These are phyloP conservation scores for Drosophila prostipennis DNA, from an alignment of 2,888 invertebrate species.

Conservation along the genomic window DNA sequence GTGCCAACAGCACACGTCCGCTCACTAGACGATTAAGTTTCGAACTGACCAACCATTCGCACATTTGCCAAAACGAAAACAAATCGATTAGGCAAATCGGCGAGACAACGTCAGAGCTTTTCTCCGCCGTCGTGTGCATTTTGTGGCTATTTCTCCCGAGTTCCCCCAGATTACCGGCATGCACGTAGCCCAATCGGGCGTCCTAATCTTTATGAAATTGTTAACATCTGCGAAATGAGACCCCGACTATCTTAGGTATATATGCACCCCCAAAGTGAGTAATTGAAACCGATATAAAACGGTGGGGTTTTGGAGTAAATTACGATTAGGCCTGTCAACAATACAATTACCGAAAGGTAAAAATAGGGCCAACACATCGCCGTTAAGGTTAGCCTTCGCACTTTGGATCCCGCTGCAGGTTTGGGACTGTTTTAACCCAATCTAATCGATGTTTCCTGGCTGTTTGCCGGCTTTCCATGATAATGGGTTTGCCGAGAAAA, in stretches of 20 bases:
- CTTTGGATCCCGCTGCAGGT: constrained; percentile 26
- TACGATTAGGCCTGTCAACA: constrained; percentile 16
- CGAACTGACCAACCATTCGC: constrained; percentile 66
- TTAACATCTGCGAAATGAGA: constrained; percentile 23
- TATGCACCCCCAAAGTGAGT: not conserved
- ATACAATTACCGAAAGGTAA: constrained; percentile 26
- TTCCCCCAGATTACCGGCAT: constrained; percentile 36
- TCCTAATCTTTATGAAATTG: constrained; percentile 28
- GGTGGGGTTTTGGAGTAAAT: not conserved
- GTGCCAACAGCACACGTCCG: constrained; percentile 56
- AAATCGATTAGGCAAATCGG: constrained; percentile 23
- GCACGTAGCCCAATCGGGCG: constrained; percentile 38
- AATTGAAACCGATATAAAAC: constrained; percentile 23
- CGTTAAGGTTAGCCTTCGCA: constrained; percentile 33
- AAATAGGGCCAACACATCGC: not conserved
- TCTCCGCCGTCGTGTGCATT: constrained; percentile 37
- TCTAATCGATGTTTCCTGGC: constrained; percentile 32
- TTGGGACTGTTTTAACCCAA: constrained; percentile 7
- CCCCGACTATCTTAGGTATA: not conserved
- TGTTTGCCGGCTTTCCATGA: constrained; percentile 3
- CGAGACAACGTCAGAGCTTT: constrained; percentile 52
- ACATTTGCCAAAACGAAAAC: constrained; percentile 66
- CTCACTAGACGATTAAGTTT: constrained; percentile 64
- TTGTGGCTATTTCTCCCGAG: constrained; percentile 11
- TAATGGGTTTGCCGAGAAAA: constrained; percentile 31